Percentiles rank a stretch among this genome's conserved stretches.
Conservation (phyloP, 2,888 invertebrate genomes). For the Leucophenga montana region DNA sequence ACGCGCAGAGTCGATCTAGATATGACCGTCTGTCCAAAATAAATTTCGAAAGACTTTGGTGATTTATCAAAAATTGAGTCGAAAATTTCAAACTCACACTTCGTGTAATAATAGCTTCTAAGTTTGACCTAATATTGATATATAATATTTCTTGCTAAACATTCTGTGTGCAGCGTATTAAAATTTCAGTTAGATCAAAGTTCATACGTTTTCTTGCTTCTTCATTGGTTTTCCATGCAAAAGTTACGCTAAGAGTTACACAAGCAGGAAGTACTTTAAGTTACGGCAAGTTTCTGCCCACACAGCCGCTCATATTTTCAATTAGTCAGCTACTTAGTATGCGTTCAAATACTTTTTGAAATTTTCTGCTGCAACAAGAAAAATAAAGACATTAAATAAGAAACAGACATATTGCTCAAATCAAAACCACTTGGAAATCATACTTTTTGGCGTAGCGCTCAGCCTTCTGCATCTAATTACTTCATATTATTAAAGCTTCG, state of each 20-base stretch:
- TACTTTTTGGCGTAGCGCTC: neutral
- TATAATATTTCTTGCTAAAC: no score
- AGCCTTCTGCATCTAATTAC: neutral
- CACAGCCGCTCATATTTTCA: neutral
- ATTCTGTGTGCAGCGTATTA: no score
- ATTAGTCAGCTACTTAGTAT: constrained; percentile 19
- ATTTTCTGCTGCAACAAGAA: neutral
- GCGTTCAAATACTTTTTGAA: neutral
- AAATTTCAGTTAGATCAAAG: neutral
- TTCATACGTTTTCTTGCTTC: neutral
- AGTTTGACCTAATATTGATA: no score
- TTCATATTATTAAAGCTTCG: neutral
- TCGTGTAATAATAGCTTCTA: no score
- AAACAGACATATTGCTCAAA: constrained; percentile 6
- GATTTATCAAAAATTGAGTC: no score
- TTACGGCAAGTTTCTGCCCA: neutral
- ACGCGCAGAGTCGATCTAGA: no score
- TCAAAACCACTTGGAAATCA: constrained; percentile 11
- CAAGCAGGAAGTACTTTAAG: neutral
- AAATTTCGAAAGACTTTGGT: no score
- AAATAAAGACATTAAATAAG: neutral
- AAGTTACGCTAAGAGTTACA: neutral
- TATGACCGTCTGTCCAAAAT: no score
- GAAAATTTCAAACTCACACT: no score
- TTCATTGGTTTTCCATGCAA: neutral